Percentiles rank a stretch among this genome's conserved stretches.
Conservation (phyloP, 2,113 vertebrate species). For the Tenrec ecaudatus region DNA sequence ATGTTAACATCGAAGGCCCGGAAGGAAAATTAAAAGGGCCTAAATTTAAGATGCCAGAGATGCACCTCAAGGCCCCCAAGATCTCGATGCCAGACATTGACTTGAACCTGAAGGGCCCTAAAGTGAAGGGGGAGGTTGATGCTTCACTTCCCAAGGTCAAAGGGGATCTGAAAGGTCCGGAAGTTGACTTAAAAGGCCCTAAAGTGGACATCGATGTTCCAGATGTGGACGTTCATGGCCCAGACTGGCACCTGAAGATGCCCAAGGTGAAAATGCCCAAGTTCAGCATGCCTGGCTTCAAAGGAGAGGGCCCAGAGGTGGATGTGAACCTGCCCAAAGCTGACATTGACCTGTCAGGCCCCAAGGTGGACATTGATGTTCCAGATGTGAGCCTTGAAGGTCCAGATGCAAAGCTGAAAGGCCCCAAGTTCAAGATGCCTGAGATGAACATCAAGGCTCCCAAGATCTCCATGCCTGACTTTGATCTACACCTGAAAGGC, state of each 20-base stretch:
- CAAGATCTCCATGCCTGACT: slow-evolving; percentile 44
- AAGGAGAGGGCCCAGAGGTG: slow-evolving; percentile 74
- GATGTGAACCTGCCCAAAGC: slow-evolving; percentile 16
- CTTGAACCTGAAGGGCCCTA: slow-evolving; percentile 69
- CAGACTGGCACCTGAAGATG: slow-evolving; percentile 72
- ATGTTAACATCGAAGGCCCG: slow-evolving; percentile 71
- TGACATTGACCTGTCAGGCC: slow-evolving; percentile 62
- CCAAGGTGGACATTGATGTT: slow-evolving; percentile 36
- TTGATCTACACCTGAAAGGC: slow-evolving; percentile 59
- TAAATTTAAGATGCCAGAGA: slow-evolving; percentile 77
- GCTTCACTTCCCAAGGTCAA: slow-evolving; percentile 36
- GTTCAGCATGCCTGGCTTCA: slow-evolving; percentile 78
- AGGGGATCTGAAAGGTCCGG: slow-evolving; percentile 59
- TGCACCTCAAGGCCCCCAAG: slow-evolving; percentile 78
- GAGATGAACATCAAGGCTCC: slow-evolving; percentile 63
- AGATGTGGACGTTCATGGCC: slow-evolving; percentile 65
- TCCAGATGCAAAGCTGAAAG: slow-evolving; percentile 72
- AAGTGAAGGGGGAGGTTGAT: slow-evolving; percentile 70
- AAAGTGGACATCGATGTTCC: slow-evolving; percentile 69
- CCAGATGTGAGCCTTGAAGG: slow-evolving; percentile 76
- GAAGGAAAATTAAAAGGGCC: slow-evolving; percentile 78
- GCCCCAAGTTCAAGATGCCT: slow-evolving; percentile 69
- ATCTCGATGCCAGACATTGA: slow-evolving; percentile 68
- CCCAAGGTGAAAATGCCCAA: slow-evolving; percentile 86
- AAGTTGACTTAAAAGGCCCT: slow-evolving; percentile 55